Base-by-base conservation (phyloP, 1,140 invertebrate species). In the Papilio aristodemus region DNA sequence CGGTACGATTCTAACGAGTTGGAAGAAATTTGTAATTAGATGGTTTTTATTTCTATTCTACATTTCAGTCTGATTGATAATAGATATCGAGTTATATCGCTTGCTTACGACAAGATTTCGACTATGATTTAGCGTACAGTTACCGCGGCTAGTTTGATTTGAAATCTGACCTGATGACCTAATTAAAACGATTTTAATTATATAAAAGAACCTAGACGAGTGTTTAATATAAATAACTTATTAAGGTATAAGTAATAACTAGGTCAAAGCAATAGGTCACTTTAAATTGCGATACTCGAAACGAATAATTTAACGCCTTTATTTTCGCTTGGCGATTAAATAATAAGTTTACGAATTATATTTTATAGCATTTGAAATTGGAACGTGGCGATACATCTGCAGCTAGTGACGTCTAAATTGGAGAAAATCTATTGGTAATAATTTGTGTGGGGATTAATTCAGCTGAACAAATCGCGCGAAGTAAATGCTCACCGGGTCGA, bases 381-480 rank as follows among this genome's bases (percentile, higher is more conserved):
- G n/a, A n/a, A n/a, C n/a, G n/a, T n/a, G n/a, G 2, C 11, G 13
- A 27, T n/a, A 0, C 7, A 32, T 13, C 11, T 13, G 3, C 19
- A 57, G 22, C n/a, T 1, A 43, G 13, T 10, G 25, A 57, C 0
- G 0, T 59, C 57, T 46, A 54, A 19, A 50, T 67, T 50, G 50
- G 69, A 17, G 54, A 60, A 74, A 74, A 69, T 59, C 60, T 76
- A 74, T 77, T 77, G 76, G 71, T 75, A 81, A 80, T 84, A 79
- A 85, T 88, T 77, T 70, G 82, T 81, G 81, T 87, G 84, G 81
- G 80, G 77, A 87, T 88, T 90, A 87, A 90, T 88, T 88, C 80
- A 80, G 80, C 86, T 86, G 85, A 87, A 83, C 84, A 86, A 85
- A 86, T 86, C 59, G 41, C 62, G 68, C 71, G 73, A 81, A 80